Evolutionary conservation across 2,113 vertebrate genomes (phyloP), one percentile per base, ranked within the genome.

Genomic region (Psettodes erumei): DNA sequence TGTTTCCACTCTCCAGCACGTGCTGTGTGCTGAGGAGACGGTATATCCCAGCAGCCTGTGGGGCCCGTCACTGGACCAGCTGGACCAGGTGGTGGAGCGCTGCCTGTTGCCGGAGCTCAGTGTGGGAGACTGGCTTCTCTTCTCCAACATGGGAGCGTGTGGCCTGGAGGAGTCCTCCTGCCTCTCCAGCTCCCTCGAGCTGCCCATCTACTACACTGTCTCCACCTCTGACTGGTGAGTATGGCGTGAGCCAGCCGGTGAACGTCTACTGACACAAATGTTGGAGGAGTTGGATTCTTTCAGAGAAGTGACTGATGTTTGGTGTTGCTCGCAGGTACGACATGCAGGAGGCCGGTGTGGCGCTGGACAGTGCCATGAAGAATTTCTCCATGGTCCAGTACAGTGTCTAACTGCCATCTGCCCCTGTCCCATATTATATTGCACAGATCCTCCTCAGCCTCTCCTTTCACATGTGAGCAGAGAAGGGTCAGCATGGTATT

Each of bases 41-140:
- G 91, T 96, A 85, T 98, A 96, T 58, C 91, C 94, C 91, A 97
- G 96, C 95, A 97, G 96, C 93, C 95, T 99, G 90, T 96, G 96
- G 96, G 97, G 98, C 90, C 97, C 97, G 18, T 96, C 97, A 40
- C 95, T 95, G 94, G 98, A 99, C 86, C 94, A 95, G 81, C 94
- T 99, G 85, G 98, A 99, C 94, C 95, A 94, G 86, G 95, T 99
- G 88, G 95, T 98, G 88, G 97, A 98, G 93, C 94, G 84, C 82
- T 99, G 96, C 93, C 94, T 96, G 90, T 95, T 99, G 88, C 98
- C 97, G 0, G 97, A 99, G 91, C 82, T 99, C 91, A 93, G 93
- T n/a, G 94, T 97, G 81, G 97, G 97, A 88, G 97, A 99, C 79
- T 99, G 98, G 98, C 95, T 99, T 83, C 94, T 97, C 83, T 99